A percentile compares a stretch with the other conserved stretches of the same genome.
Evolutionary conservation across 1,140 invertebrate species (phyloP).

Genomic region (Plutomurus gul): DNA sequence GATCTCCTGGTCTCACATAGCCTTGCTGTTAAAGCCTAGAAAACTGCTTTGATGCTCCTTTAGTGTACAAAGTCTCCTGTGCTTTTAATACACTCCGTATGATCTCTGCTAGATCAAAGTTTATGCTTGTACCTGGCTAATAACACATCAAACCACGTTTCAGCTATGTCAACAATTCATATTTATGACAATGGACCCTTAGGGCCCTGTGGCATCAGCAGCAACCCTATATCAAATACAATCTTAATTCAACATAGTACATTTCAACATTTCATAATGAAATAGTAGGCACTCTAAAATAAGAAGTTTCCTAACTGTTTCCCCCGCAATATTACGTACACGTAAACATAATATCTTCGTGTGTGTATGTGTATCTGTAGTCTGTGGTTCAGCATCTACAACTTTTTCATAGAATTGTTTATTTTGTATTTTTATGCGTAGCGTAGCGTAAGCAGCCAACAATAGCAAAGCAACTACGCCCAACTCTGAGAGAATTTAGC

Average conservation of each 20-base stretch:
- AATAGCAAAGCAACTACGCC: neutral
- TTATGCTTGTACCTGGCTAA: slow-evolving; percentile 30
- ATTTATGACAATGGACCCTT: slow-evolving; percentile 42
- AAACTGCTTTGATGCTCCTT: slow-evolving; percentile 2
- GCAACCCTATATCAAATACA: neutral
- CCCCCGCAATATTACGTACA: too few species aligned
- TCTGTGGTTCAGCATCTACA: too few species aligned
- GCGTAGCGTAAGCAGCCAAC: neutral
- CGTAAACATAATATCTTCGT: too few species aligned
- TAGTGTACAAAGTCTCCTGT: neutral
- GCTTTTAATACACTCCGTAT: too few species aligned
- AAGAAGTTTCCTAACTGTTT: too few species aligned
- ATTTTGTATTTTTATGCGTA: slow-evolving; percentile 6
- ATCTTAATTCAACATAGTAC: too few species aligned
- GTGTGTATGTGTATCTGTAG: too few species aligned
- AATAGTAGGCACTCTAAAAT: too few species aligned
- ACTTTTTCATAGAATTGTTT: too few species aligned
- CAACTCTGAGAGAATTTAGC: neutral
- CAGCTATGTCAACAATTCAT: slow-evolving; percentile 44
- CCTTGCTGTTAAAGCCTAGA: too few species aligned
- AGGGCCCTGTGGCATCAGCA: slow-evolving; percentile 32
- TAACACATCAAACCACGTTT: slow-evolving; percentile 20
- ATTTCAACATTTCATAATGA: too few species aligned
- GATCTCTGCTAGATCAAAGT: neutral
- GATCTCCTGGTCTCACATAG: too few species aligned